Evolutionary conservation across 2,888 invertebrate genomes (phyloP), one percentile per base, ranked within the genome.

Genomic region (Tinea pellionella): DNA sequence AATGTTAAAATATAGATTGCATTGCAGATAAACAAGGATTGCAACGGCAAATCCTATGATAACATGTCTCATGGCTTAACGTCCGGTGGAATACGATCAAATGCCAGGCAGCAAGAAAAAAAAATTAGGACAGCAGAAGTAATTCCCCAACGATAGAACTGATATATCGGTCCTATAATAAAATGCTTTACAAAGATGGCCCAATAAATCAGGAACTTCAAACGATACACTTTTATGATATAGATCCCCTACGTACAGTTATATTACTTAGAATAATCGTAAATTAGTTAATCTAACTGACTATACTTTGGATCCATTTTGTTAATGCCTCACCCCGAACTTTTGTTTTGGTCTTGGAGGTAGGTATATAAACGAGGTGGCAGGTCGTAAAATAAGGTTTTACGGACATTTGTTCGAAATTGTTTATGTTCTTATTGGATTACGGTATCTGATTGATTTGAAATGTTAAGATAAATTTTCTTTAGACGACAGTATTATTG

Each of bases 361-460:
- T 76, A 24, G 24, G 3, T 24, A 77, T 74, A 78, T 80, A 78
- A 83, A 86, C 80, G 76, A 81, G 78, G 79, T 82, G 83, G 78
- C 80, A 75, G 75, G 70, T 82, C 83, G 79, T 85, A 83, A 86
- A 86, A 69, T 70, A 70, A 64, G 66, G 67, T 73, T 78, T 78
- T 79, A 78, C 76, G 74, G 76, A 71, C 75, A 69, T 77, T 78
- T 75, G 77, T 77, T 73, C 69, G 70, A 74, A 71, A 78, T 81
- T 80, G 80, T 86, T 86, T 86, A 85, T 75, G 70, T 75, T 73
- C 71, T 66, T 73, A 73, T 73, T 69, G 83, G 79, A 80, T 85
- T 80, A 82, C 79, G 67, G 75, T 72, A 75, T 74, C 73, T 82
- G 85, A 86, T 85, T 85, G 85, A 87, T 85, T 80, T 72, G 69